Evolutionary conservation across 2,113 vertebrate genomes (phyloP).

Genomic region (Anser brachyrhynchus): DNA sequence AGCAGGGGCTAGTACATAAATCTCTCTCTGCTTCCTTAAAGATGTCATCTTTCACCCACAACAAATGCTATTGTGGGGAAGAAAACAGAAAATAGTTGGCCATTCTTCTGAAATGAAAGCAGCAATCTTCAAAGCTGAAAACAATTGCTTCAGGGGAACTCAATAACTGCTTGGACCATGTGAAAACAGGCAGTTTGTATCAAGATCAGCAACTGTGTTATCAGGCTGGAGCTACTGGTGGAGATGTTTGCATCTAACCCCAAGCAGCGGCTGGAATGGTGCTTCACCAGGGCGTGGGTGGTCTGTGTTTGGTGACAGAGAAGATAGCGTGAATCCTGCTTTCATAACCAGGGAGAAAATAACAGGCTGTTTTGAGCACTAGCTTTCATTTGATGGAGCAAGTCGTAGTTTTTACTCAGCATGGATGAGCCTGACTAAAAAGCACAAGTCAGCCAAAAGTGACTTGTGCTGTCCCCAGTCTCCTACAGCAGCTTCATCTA

Average conservation of each 20-base stretch:
- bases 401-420: neutral
- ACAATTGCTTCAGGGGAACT: constrained; percentile 16
- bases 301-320: neutral
- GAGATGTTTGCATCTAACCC: neutral
- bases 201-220: neutral
- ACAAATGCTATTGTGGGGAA: constrained; percentile 34
- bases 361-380: neutral
- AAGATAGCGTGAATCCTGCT: neutral
- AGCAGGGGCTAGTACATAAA: neutral
- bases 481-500: neutral
- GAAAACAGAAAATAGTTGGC: constrained; percentile 35
- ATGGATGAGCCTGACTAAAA: neutral
- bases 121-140: constrained; percentile 40
- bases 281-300: neutral
- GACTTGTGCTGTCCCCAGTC: neutral
- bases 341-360: neutral
- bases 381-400: neutral
- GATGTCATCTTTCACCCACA: constrained; percentile 17
- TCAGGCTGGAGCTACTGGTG: neutral
- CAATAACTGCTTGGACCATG: neutral
- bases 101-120: constrained; percentile 48
- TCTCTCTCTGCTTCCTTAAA: constrained; percentile 7
- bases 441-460: neutral
- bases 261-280: neutral
- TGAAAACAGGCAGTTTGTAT: neutral